phyloP scores from a whole-genome alignment of 2,888 invertebrate genomes.

The Serrognathus titanus region DNA sequence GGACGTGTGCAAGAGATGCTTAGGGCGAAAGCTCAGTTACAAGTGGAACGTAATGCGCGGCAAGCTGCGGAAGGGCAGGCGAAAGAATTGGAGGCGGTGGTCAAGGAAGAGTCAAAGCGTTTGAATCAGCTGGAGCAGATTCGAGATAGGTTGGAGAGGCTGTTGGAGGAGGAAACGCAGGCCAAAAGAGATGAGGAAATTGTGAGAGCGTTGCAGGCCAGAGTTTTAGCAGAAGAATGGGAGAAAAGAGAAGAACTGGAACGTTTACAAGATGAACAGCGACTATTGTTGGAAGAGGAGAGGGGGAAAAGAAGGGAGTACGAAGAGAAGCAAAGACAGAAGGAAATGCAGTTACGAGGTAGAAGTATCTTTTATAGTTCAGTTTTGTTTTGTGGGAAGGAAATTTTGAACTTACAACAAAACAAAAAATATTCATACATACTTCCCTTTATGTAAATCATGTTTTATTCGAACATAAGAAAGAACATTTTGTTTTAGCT shows the following conservation, averaged over 20 bases:
- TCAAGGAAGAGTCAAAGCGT: slow-evolving; percentile 69
- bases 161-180: slow-evolving; percentile 78
- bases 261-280: slow-evolving; percentile 74
- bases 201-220: slow-evolving; percentile 64
- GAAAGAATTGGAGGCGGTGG: slow-evolving; percentile 63
- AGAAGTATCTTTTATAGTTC: slow-evolving; percentile 17
- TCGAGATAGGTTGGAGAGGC: slow-evolving; percentile 64
- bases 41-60: slow-evolving; percentile 63
- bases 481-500: slow-evolving; percentile 49
- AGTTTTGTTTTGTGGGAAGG: no score
- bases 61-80: slow-evolving; percentile 59
- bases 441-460: no score
- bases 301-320: slow-evolving; percentile 71
- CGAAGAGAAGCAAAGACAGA: slow-evolving; percentile 67
- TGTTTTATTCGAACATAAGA: not conserved
- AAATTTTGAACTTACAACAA: no score
- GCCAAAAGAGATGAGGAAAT: slow-evolving; percentile 84
- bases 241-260: slow-evolving; percentile 78
- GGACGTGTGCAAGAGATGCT: slow-evolving; percentile 59
- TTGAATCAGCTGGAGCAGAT: slow-evolving; percentile 71
- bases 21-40: slow-evolving; percentile 57
- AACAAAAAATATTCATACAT: not conserved
- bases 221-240: slow-evolving; percentile 80
- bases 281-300: slow-evolving; percentile 68
- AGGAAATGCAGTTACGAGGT: slow-evolving; percentile 68